Evolutionary conservation across 1,140 invertebrate species (phyloP).

Genomic region (Nasonia vitripennis): DNA sequence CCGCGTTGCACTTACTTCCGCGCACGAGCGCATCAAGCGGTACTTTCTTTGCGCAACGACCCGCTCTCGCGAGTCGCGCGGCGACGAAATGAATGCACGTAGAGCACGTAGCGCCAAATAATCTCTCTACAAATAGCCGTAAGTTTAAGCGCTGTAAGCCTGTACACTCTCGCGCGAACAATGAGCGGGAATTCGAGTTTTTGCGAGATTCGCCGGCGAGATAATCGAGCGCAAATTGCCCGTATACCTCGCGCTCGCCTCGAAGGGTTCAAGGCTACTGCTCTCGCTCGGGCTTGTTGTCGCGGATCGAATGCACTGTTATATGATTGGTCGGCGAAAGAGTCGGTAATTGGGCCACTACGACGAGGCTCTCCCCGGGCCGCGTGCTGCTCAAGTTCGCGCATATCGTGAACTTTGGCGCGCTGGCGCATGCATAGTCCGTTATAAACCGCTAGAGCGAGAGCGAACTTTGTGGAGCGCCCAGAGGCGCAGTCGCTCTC

Average conservation of each 20-base stretch:
- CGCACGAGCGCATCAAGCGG: not conserved
- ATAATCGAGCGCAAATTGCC: conserved; percentile 42
- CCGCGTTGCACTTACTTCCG: not conserved
- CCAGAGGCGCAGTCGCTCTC: conserved; percentile 27
- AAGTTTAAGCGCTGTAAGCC: not conserved
- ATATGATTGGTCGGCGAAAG: not conserved
- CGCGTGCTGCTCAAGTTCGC: conserved; percentile 1
- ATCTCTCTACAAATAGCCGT: not conserved
- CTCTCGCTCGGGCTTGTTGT: too few relatives aligned
- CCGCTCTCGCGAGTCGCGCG: too few relatives aligned
- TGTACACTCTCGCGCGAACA: not conserved
- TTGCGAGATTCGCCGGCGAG: conserved; percentile 22
- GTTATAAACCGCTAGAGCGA: conserved; percentile 38
- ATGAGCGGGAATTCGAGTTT: conserved; percentile 30
- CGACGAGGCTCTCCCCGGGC: not conserved
- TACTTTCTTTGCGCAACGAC: not conserved
- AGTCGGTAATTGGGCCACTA: not conserved
- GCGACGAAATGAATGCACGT: not conserved
- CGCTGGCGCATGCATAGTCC: not conserved
- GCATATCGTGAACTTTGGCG: conserved; percentile 45
- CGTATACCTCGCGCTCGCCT: too few relatives aligned
- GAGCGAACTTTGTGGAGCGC: conserved; percentile 18
- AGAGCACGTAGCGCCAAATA: not conserved
- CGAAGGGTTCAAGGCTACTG: not conserved
- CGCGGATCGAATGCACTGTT: too few relatives aligned